These are phyloP conservation scores for Zaprionus kolodkinae DNA, from an alignment of 1,140 invertebrate genomes.

Conservation along the genomic window DNA sequence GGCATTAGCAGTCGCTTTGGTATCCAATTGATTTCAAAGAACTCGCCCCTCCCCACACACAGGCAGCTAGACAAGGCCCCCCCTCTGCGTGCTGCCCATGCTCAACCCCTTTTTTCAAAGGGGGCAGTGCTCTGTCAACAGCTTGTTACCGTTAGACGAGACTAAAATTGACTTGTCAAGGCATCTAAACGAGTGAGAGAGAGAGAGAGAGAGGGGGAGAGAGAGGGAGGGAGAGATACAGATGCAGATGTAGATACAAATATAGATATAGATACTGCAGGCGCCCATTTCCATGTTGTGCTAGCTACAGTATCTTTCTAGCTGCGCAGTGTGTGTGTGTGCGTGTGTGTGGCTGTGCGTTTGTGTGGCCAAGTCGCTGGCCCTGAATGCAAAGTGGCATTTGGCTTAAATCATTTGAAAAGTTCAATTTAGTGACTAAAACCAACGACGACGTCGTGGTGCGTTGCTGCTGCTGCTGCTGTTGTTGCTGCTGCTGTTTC, in stretches of 20 bases:
- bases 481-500: slow-evolving; percentile 27
- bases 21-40: slow-evolving; percentile 15
- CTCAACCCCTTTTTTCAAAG: neutral
- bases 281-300: slow-evolving; percentile 45
- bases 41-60: slow-evolving; percentile 1
- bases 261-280: slow-evolving; percentile 26
- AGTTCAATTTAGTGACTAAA: slow-evolving; percentile 66
- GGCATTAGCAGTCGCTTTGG: slow-evolving; percentile 5
- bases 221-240: too few relatives aligned
- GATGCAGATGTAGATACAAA: slow-evolving; percentile 19
- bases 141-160: slow-evolving; percentile 56
- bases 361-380: slow-evolving; percentile 61
- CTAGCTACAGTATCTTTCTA: slow-evolving; percentile 9
- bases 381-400: slow-evolving; percentile 68
- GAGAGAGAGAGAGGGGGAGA: too few relatives aligned
- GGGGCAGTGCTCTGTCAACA: slow-evolving; percentile 37
- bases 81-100: neutral
- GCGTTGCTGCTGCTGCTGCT: slow-evolving; percentile 30
- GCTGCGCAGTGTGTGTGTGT: neutral
- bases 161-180: slow-evolving; percentile 60
- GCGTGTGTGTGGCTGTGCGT: slow-evolving; percentile 17
- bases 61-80: neutral
- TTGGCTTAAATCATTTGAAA: slow-evolving; percentile 67
- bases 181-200: slow-evolving; percentile 35
- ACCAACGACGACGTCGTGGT: slow-evolving; percentile 44